A percentile compares a stretch with the other conserved stretches of the same genome.
phyloP scores from a whole-genome alignment of 1,140 invertebrate genomes.

The Ceratina australensis region DNA sequence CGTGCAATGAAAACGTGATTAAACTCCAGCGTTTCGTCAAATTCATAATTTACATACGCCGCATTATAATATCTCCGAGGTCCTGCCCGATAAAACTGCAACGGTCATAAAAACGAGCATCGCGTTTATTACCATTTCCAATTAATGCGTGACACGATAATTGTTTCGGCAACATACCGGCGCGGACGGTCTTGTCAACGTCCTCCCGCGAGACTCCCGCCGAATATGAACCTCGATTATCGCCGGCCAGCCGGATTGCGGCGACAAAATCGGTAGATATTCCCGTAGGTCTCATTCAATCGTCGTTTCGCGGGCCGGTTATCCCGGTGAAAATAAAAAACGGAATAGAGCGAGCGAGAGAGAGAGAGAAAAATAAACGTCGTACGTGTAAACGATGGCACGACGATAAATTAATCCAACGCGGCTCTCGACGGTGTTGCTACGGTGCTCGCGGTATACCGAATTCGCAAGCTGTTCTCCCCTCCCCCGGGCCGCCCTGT shows the following conservation, averaged over 20 bases:
- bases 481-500: too few species aligned
- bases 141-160: background rate
- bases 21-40: too few species aligned
- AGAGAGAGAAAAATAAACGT: constrained; percentile 56
- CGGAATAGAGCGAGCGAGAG: background rate
- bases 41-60: too few species aligned
- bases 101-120: too few species aligned
- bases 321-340: background rate
- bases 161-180: background rate
- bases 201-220: constrained; percentile 41
- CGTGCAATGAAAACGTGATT: too few species aligned
- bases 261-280: constrained; percentile 45
- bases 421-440: constrained; percentile 38
- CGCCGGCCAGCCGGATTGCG: constrained; percentile 29
- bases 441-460: constrained; percentile 46
- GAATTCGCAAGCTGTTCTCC: constrained; percentile 47
- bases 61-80: too few species aligned
- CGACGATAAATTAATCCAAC: constrained; percentile 61
- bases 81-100: too few species aligned
- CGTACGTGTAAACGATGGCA: constrained; percentile 43
- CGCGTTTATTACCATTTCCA: too few species aligned
- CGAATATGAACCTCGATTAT: constrained; percentile 49
- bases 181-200: background rate
- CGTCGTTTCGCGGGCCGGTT: constrained; percentile 10
- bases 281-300: constrained; percentile 49